phyloP scores from a whole-genome alignment of 2,113 vertebrate genomes.

The Neogobius melanostomus region DNA sequence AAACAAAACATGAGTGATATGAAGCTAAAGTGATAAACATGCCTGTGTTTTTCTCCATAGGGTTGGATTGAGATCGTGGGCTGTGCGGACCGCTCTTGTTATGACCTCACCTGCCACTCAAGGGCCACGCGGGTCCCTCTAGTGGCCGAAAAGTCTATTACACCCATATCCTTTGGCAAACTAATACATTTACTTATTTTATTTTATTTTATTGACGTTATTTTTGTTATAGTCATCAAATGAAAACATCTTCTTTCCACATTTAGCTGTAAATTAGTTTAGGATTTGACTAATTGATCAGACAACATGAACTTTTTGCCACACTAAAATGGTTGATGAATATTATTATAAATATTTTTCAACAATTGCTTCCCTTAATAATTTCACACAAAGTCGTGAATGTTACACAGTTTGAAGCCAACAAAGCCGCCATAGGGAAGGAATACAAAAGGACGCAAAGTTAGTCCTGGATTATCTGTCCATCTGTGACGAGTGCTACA shows the following conservation, averaged over 20 bases:
- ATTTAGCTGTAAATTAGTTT: not conserved
- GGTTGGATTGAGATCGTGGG: constrained; percentile 97
- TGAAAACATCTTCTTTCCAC: too few species aligned
- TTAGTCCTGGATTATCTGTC: constrained; percentile 86
- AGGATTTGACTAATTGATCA: not conserved
- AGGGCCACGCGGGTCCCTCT: constrained; percentile 90
- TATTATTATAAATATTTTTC: not conserved
- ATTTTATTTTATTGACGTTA: not conserved
- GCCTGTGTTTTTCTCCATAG: constrained; percentile 55
- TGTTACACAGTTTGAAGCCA: constrained; percentile 89
- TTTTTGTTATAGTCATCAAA: not conserved
- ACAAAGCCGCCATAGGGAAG: constrained; percentile 88
- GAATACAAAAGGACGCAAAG: constrained; percentile 92
- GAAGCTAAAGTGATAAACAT: not conserved
- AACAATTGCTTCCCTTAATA: constrained; percentile 57
- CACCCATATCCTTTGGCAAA: constrained; percentile 88
- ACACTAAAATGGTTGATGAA: too few species aligned
- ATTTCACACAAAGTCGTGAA: constrained; percentile 81
- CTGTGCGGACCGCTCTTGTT: constrained; percentile 91
- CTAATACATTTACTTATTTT: not conserved
- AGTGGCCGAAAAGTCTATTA: constrained; percentile 89
- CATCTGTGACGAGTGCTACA: constrained; percentile 83
- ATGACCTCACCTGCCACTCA: constrained; percentile 88
- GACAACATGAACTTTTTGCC: too few species aligned
- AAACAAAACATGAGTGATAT: not conserved